Evolutionary conservation across 2,113 vertebrate genomes (phyloP).

Genomic region (Chinchilla lanigera): DNA sequence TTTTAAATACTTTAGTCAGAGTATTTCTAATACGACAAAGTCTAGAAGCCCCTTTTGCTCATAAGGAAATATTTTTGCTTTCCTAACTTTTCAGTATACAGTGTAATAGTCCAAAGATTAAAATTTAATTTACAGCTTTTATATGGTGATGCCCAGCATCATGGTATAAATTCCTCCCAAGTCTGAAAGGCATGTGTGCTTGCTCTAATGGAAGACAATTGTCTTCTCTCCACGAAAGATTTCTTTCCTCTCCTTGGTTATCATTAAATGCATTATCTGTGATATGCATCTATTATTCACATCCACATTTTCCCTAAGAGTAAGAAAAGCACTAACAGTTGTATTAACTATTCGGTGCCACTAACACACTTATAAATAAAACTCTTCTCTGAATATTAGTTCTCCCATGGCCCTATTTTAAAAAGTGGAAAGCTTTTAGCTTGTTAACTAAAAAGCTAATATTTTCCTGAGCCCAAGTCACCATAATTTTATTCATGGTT

Average conservation of each 20-base stretch:
- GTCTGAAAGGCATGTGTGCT: not conserved
- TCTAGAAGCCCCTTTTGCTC: not conserved
- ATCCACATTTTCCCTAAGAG: not conserved
- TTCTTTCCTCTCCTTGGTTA: not conserved
- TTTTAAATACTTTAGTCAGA: not conserved
- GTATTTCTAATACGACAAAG: slow-evolving; percentile 48
- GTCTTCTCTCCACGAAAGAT: slow-evolving; percentile 39
- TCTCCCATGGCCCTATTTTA: not conserved
- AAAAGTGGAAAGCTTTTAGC: not conserved
- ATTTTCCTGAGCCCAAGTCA: not conserved
- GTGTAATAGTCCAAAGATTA: not conserved
- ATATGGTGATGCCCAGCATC: not conserved
- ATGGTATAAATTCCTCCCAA: not conserved
- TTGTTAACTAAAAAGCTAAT: slow-evolving; percentile 19
- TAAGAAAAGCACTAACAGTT: slow-evolving; percentile 9
- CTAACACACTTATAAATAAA: slow-evolving; percentile 25
- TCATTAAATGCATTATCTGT: slow-evolving; percentile 33
- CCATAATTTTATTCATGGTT: not conserved
- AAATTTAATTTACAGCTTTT: slow-evolving; percentile 32
- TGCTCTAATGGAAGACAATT: slow-evolving; percentile 13
- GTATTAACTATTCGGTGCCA: slow-evolving; percentile 19
- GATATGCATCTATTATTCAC: not conserved
- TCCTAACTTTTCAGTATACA: slow-evolving; percentile 1
- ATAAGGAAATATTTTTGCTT: slow-evolving; percentile 21
- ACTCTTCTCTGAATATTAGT: not conserved